phyloP scores from a whole-genome alignment of 2,797 vertebrate genomes.

The Sibirionetta formosa region DNA sequence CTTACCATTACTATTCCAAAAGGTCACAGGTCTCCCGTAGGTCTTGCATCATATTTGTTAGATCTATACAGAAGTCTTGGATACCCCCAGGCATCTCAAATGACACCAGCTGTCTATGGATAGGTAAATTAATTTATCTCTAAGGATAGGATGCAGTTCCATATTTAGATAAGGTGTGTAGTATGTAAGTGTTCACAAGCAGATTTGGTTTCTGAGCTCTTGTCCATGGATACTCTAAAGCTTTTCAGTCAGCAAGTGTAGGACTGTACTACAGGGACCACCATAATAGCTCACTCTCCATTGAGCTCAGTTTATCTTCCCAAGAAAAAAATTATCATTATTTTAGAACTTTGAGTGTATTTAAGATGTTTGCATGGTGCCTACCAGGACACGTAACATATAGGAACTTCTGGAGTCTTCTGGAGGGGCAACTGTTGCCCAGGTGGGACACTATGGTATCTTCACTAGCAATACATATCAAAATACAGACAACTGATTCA shows the following conservation, averaged over 20 bases:
- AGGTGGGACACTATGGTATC: background rate
- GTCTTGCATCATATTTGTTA: background rate
- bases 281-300: background rate
- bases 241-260: background rate
- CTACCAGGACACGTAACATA: background rate
- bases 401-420: background rate
- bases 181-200: background rate
- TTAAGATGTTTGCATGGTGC: background rate
- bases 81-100: background rate
- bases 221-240: background rate
- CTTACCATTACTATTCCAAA: background rate
- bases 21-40: constrained; percentile 37
- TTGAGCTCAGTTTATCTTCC: accelerated
- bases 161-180: background rate
- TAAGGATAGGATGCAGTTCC: background rate
- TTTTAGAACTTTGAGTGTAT: background rate
- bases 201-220: background rate
- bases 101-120: background rate
- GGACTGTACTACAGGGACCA: background rate
- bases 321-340: background rate
- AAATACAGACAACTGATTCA: background rate
- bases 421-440: background rate
- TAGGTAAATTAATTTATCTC: background rate
- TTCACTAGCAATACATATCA: background rate
- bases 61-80: background rate